Evolutionary conservation across 2,888 invertebrate species (phyloP).

Genomic region (Phengaris alcon): DNA sequence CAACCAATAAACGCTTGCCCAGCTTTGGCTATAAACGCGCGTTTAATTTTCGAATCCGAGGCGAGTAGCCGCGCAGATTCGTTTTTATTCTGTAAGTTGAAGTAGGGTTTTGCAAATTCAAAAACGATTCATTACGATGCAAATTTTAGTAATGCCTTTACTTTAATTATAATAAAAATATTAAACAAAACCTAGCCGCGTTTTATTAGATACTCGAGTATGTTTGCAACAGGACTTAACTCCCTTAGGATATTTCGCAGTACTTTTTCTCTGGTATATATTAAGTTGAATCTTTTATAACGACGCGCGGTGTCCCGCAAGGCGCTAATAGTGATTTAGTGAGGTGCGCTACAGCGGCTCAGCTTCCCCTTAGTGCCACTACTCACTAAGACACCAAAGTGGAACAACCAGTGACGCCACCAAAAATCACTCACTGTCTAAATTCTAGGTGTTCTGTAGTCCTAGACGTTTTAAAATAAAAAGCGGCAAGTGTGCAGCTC

Average conservation of each 20-base stretch:
- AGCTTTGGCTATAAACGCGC: too few relatives aligned
- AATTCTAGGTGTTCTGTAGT: too few relatives aligned
- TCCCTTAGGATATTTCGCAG: slow-evolving; percentile 39
- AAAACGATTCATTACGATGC: too few relatives aligned
- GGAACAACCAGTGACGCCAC: background rate
- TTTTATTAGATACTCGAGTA: background rate
- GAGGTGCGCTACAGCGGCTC: slow-evolving; percentile 70
- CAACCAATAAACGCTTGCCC: too few relatives aligned
- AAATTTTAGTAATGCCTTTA: too few relatives aligned
- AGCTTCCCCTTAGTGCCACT: slow-evolving; percentile 55
- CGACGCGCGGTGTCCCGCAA: slow-evolving; percentile 63
- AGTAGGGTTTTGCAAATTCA: too few relatives aligned
- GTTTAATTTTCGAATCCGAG: too few relatives aligned
- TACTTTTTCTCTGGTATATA: slow-evolving; percentile 62
- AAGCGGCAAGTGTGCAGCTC: too few relatives aligned
- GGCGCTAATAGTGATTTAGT: slow-evolving; percentile 74
- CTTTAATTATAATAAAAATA: background rate
- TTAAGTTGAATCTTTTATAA: slow-evolving; percentile 75
- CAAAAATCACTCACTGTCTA: background rate
- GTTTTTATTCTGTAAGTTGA: too few relatives aligned
- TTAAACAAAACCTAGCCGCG: background rate
- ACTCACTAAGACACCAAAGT: background rate
- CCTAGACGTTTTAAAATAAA: too few relatives aligned
- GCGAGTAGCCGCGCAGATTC: too few relatives aligned
- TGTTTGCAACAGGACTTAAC: slow-evolving; percentile 24